Evolutionary conservation across 2,113 vertebrate species (phyloP), one percentile per base, ranked within the genome.

Genomic region (Rhinolophus sinicus): DNA sequence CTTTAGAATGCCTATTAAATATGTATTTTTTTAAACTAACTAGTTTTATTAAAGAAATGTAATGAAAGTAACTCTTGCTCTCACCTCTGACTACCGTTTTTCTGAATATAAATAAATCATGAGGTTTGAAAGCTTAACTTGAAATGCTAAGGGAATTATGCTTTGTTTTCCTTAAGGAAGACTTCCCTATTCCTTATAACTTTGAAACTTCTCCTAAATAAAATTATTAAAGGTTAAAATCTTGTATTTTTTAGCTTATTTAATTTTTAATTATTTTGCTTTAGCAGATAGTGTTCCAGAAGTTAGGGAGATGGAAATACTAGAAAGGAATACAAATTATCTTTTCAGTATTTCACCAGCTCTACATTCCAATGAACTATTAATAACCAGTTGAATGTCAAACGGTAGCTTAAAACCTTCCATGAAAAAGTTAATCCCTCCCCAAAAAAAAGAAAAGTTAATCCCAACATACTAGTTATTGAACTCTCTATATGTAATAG

Each of bases 231-330:
- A 54, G 8, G 33, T 92, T 76, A 86, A 93, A 84, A 83, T 81
- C 38, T 56, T 54, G 16, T 65, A 65, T 76, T 90, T 94, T 83
- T 26, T 70, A 76, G 69, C n/a, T 89, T 72, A 88, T 69, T 92
- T 87, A 65, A 90, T 77, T 89, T 72, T 86, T 95, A 65, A 82
- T 58, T 82, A 60, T 86, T 88, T 84, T 85, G 52, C 56, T n/a
- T 75, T 62, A 54, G 30, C 30, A 88, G 70, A 80, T 65, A 81
- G 52, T 95, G 9, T 95, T 87, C 62, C 28, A 85, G 50, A 33
- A 75, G 54, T 94, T 92, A 92, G 47, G 35, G 58, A 87, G n/a
- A 78, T 90, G 24, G 54, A 94, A 83, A 65, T 94, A 22, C 95
- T 77, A 81, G 65, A 90, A 87, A 95, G 69, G 24, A 92, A 81